A percentile compares a stretch with the other conserved stretches of the same genome.
These are phyloP conservation scores for Pocillopora damicornis DNA, from an alignment of 64 coral and sea anemone species.

Conservation along the genomic window DNA sequence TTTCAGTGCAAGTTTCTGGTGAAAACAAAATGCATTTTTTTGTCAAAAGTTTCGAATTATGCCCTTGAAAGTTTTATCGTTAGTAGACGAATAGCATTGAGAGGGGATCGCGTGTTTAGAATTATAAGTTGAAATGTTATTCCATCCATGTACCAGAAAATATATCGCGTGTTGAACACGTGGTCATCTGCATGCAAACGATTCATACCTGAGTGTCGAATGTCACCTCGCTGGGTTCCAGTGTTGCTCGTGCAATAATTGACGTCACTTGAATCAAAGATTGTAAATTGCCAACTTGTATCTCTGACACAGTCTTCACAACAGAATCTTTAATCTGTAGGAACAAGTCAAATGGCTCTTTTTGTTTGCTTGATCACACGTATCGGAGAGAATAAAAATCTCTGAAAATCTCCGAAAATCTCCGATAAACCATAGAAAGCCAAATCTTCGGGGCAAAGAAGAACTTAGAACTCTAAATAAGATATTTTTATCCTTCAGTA, in stretches of 20 bases:
- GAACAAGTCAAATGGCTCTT: neutral
- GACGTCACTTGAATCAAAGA: conserved; percentile 78
- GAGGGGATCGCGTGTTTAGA: too few relatives aligned
- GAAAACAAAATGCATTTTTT: neutral
- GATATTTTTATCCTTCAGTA: too few relatives aligned
- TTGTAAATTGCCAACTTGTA: conserved; percentile 66
- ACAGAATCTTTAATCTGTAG: conserved; percentile 55
- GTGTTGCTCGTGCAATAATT: conserved; percentile 67
- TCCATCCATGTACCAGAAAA: neutral
- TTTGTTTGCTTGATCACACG: neutral
- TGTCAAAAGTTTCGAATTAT: neutral
- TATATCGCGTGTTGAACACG: too few relatives aligned
- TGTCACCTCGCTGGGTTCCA: conserved; percentile 58
- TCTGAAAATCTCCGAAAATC: too few relatives aligned
- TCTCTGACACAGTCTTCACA: conserved; percentile 57
- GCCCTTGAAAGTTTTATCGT: neutral
- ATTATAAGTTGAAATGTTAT: neutral
- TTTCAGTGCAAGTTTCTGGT: conserved; percentile 41
- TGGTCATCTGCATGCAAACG: too few relatives aligned
- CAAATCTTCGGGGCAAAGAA: neutral
- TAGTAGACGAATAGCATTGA: neutral
- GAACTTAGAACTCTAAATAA: too few relatives aligned
- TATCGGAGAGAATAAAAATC: too few relatives aligned
- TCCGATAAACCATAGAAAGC: too few relatives aligned
- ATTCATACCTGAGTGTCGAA: conserved; percentile 38